phyloP scores from a whole-genome alignment of 2,113 vertebrate species.

The Cacatua alba region DNA sequence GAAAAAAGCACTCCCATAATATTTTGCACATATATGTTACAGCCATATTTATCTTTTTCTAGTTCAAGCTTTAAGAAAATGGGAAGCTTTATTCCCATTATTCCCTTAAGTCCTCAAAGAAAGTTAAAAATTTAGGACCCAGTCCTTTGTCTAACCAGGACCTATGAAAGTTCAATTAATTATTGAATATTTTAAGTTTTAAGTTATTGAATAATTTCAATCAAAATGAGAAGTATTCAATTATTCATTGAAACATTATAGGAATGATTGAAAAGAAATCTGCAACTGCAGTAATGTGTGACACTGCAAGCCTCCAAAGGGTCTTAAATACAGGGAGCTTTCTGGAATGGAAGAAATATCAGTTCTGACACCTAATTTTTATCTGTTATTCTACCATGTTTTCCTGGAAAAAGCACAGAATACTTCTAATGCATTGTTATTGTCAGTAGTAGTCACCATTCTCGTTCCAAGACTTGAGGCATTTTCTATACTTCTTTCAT shows the following conservation, averaged over 20 bases:
- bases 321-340: neutral
- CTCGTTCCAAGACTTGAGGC: neutral
- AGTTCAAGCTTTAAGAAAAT: neutral
- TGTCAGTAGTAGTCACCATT: neutral
- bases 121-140: neutral
- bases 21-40: neutral
- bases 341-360: neutral
- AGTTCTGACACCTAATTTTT: neutral
- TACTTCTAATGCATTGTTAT: neutral
- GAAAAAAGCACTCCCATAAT: neutral
- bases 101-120: neutral
- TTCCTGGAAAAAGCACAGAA: neutral
- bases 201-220: neutral
- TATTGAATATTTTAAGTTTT: neutral
- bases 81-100: neutral
- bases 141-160: neutral
- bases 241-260: neutral
- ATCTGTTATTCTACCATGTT: neutral
- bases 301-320: neutral
- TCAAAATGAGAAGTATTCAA: neutral
- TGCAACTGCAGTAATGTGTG: neutral
- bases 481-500: neutral
- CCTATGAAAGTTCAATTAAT: neutral
- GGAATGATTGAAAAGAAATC: neutral
- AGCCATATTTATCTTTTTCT: neutral